Evolutionary conservation across 2,888 invertebrate species (phyloP).

Genomic region (Mythimna ferrago): DNA sequence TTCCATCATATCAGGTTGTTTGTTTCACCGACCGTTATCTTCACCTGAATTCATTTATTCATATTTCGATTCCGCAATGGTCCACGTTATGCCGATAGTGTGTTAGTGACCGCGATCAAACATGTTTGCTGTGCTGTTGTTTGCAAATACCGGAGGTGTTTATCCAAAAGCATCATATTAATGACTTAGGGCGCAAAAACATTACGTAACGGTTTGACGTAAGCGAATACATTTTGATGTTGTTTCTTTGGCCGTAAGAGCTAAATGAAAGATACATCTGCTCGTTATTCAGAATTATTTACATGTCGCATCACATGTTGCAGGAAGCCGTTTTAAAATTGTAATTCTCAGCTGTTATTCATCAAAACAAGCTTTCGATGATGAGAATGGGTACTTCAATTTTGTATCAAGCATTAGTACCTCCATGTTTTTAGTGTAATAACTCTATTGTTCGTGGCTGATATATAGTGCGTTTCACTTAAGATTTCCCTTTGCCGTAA

Average conservation of each 20-base stretch:
- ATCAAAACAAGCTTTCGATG: constrained; percentile 8
- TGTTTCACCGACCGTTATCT: constrained; percentile 46
- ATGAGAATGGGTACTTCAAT: neutral
- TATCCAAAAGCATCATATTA: constrained; percentile 32
- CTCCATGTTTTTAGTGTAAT: neutral
- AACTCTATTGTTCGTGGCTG: constrained; percentile 9
- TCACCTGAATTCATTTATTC: constrained; percentile 31
- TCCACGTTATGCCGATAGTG: constrained; percentile 26
- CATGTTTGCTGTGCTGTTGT: constrained; percentile 38
- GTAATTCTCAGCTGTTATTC: neutral
- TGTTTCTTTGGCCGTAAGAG: constrained; percentile 4
- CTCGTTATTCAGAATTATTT: constrained; percentile 3
- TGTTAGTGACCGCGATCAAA: constrained; percentile 38
- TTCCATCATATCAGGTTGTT: constrained; percentile 71
- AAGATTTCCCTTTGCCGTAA: too few relatives aligned
- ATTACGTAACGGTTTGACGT: constrained; percentile 49
- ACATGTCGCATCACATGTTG: neutral
- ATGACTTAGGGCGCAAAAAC: constrained; percentile 20
- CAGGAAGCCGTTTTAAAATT: neutral
- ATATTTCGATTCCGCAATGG: constrained; percentile 24
- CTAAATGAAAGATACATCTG: constrained; percentile 16
- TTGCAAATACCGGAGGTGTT: constrained; percentile 25
- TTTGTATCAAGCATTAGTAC: neutral
- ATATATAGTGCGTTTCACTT: neutral
- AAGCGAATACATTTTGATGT: constrained; percentile 26